These are phyloP conservation scores for Peucedramus taeniatus DNA, from an alignment of 2,113 vertebrate species.

Conservation along the genomic window DNA sequence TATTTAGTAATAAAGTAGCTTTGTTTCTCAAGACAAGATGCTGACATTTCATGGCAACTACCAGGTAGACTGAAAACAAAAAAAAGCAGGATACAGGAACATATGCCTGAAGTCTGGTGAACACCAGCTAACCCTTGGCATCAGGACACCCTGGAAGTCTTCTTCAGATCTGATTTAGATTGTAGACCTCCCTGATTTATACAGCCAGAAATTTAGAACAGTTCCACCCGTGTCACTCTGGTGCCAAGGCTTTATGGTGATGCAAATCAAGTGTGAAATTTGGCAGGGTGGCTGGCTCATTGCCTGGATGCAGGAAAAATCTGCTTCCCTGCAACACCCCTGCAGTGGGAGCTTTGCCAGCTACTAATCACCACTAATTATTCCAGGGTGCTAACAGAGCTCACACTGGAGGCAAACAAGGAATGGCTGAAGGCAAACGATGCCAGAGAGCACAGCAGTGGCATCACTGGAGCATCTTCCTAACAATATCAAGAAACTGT, in stretches of 20 bases:
- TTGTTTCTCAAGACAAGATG: neutral
- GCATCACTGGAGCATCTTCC: neutral
- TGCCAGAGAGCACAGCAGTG: neutral
- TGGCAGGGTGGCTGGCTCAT: neutral
- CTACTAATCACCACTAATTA: neutral
- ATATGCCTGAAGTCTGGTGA: neutral
- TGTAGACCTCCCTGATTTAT: neutral
- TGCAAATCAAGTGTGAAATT: neutral
- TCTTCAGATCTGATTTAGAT: neutral
- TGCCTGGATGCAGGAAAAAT: neutral
- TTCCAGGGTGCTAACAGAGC: neutral
- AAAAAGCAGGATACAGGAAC: neutral
- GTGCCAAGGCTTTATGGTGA: neutral
- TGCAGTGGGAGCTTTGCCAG: neutral
- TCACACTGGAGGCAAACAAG: neutral
- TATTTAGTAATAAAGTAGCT: neutral
- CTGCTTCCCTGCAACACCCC: neutral
- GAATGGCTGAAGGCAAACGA: neutral
- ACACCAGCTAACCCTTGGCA: neutral
- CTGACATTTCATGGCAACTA: neutral
- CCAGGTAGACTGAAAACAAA: neutral
- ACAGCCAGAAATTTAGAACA: neutral
- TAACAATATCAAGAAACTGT: neutral
- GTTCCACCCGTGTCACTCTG: neutral
- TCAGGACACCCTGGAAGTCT: neutral